Percentiles rank a stretch among this genome's conserved stretches.
Conservation (phyloP, 2,888 invertebrate species). For the Ochropleura plecta region DNA sequence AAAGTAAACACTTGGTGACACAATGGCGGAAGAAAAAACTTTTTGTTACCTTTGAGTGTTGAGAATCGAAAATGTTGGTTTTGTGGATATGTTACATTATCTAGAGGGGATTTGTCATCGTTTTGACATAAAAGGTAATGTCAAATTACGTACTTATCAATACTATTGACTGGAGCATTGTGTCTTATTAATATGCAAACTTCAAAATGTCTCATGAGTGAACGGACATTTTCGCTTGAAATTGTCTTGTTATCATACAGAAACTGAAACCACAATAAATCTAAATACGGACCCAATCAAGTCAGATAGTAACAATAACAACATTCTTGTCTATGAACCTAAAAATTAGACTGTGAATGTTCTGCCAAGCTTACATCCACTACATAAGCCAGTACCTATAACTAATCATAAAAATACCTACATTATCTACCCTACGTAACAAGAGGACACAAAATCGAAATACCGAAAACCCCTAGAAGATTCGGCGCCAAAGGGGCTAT, state of each 20-base stretch:
- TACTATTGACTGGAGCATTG: not conserved
- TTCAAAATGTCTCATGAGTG: not conserved
- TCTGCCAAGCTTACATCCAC: constrained; percentile 35
- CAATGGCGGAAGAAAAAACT: constrained; percentile 72
- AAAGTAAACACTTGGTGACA: constrained; percentile 84
- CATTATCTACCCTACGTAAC: constrained; percentile 81
- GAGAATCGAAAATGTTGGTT: constrained; percentile 69
- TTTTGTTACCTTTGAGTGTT: constrained; percentile 73
- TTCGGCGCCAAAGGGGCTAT: constrained; percentile 90
- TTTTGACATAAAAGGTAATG: constrained; percentile 51
- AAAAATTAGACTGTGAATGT: constrained; percentile 27
- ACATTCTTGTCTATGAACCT: constrained; percentile 14
- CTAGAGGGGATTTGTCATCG: constrained; percentile 53
- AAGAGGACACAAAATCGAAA: constrained; percentile 88
- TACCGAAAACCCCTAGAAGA: constrained; percentile 87
- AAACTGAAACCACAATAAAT: not conserved
- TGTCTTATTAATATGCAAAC: not conserved
- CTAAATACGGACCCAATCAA: not conserved
- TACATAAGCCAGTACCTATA: constrained; percentile 75
- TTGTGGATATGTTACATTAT: constrained; percentile 72
- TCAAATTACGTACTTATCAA: constrained; percentile 33
- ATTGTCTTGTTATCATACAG: not conserved
- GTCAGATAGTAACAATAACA: not conserved
- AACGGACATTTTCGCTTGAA: not conserved
- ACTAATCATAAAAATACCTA: constrained; percentile 80